phyloP scores from a whole-genome alignment of 2,888 invertebrate species.

The Amaurobius ferox region DNA sequence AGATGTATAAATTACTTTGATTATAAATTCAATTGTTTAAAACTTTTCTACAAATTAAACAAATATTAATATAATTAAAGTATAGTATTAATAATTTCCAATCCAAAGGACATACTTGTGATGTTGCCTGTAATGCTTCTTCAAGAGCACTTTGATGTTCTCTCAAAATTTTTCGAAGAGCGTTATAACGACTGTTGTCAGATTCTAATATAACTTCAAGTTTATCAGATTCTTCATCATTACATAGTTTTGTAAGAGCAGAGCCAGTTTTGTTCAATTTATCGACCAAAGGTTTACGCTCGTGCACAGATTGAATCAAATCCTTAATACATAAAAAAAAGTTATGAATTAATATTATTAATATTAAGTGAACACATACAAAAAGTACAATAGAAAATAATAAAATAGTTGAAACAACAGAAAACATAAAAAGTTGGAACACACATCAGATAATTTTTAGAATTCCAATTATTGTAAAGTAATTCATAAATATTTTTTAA shows the following conservation, averaged over 20 bases:
- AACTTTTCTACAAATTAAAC: no score
- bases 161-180: slow-evolving; percentile 87
- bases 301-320: slow-evolving; percentile 92
- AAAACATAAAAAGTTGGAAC: no score
- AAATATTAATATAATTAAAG: no score
- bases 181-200: slow-evolving; percentile 92
- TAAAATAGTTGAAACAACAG: no score
- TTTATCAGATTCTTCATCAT: slow-evolving; percentile 91
- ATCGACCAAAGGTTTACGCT: slow-evolving; percentile 96
- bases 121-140: slow-evolving; percentile 87
- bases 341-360: not conserved
- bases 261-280: slow-evolving; percentile 97
- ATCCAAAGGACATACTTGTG: slow-evolving; percentile 77
- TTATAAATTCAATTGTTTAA: no score
- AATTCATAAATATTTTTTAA: no score
- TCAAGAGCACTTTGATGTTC: slow-evolving; percentile 94
- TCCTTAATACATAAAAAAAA: slow-evolving; percentile 78
- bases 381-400: no score
- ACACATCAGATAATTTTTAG: no score
- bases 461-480: no score
- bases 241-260: slow-evolving; percentile 89
- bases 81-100: no score
- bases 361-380: not conserved
- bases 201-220: slow-evolving; percentile 92
- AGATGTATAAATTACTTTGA: no score